Evolutionary conservation across 2,797 vertebrate species (phyloP).

Genomic region (Clarias pachynema): DNA sequence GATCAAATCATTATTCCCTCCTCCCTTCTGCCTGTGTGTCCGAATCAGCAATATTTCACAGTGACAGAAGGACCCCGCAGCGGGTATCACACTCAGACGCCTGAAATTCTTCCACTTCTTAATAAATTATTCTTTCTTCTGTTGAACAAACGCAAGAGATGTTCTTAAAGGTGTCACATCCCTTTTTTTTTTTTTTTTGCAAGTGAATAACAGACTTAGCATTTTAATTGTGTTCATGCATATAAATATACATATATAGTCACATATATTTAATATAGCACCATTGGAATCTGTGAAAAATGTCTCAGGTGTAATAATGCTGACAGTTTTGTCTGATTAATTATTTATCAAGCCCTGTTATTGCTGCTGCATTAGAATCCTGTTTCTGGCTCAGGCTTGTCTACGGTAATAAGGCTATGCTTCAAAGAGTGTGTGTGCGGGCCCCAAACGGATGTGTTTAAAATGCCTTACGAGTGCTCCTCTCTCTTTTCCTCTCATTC

Average conservation of each 20-base stretch:
- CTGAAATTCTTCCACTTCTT: constrained; percentile 57
- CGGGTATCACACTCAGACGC: constrained; percentile 63
- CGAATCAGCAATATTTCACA: constrained; percentile 80
- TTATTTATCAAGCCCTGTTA: constrained; percentile 66
- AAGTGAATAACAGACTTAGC: not conserved
- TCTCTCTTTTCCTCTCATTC: constrained; percentile 46
- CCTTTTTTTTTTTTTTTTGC: not conserved
- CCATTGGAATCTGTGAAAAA: constrained; percentile 36
- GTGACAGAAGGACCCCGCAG: constrained; percentile 78
- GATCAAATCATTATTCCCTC: constrained; percentile 76
- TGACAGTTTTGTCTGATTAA: constrained; percentile 54
- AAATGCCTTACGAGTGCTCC: constrained; percentile 68
- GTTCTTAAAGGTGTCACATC: constrained; percentile 29
- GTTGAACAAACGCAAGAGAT: constrained; percentile 34
- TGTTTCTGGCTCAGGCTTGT: constrained; percentile 57
- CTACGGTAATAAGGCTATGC: constrained; percentile 60
- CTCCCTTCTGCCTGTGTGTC: constrained; percentile 72
- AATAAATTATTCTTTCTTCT: constrained; percentile 59
- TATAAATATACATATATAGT: not conserved
- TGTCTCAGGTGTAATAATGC: constrained; percentile 50
- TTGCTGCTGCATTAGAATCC: constrained; percentile 68
- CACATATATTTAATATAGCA: constrained; percentile 8
- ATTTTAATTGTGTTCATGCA: not conserved
- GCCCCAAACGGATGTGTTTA: constrained; percentile 64
- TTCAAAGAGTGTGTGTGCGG: constrained; percentile 68